Conservation (phyloP, 2,888 invertebrate species). For the Hypomecis punctinalis region DNA sequence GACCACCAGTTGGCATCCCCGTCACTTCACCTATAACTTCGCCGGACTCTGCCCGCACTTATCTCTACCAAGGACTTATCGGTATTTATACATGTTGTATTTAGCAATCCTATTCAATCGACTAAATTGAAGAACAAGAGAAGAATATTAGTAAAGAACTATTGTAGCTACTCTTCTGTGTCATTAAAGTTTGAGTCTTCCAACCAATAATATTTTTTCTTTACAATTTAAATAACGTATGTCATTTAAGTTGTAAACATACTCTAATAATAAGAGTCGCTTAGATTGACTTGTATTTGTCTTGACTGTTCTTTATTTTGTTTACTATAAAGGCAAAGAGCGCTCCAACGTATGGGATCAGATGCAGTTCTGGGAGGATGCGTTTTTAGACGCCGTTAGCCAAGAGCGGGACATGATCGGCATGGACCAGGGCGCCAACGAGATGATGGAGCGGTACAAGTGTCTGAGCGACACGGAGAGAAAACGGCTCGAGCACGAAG, state of each 20-base stretch:
- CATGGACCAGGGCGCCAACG: constrained; percentile 99
- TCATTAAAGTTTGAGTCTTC: no score
- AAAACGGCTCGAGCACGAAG: constrained; percentile 98
- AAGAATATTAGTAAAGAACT: not conserved
- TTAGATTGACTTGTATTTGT: not conserved
- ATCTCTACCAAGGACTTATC: constrained; percentile 94
- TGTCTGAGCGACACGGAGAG: constrained; percentile 95
- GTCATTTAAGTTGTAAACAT: no score
- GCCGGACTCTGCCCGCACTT: constrained; percentile 94
- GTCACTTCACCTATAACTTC: constrained; percentile 95
- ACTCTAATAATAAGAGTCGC: no score
- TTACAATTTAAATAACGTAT: no score
- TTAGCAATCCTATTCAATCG: not conserved
- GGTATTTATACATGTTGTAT: constrained; percentile 64
- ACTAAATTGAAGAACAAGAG: not conserved
- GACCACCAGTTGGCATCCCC: constrained; percentile 90
- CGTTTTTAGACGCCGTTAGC: constrained; percentile 98
- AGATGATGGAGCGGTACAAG: constrained; percentile 99
- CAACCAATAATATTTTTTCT: no score
- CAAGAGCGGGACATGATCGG: constrained; percentile 99
- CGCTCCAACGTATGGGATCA: constrained; percentile 98
- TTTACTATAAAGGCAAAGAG: constrained; percentile 86
- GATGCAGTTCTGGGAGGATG: constrained; percentile 99
- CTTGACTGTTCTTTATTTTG: not conserved
- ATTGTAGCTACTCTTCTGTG: no score